Base-by-base conservation (phyloP, 2,113 vertebrate genomes). In the Nycticryphes semicollaris region DNA sequence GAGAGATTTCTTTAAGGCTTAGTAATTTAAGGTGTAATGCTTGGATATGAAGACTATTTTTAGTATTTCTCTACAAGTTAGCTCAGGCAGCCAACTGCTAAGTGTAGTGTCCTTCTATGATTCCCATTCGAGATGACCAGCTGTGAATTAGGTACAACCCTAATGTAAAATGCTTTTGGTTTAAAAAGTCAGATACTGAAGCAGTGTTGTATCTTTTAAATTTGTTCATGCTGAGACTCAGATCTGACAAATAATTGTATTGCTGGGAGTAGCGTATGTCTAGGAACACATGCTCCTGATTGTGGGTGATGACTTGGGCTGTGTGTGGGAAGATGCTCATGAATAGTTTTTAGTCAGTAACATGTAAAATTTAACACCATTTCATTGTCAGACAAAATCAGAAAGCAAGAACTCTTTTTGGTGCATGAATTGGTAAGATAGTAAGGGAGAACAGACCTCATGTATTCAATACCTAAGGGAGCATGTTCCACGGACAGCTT, bases 131-230 rank as follows among this genome's bases (percentile, higher is more conserved):
- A 23, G n/a, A 3, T 75, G 21, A 3, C 15, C 25, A 48, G 6
- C 19, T 79, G 51, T 67, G 28, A 47, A 8, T 56, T 37, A 51
- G 15, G 23, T 24, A 37, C 12, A 75, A 62, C 6, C 2, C 6
- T 45, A 37, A 3, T 0, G 3, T 35, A 56, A 14, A 41, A 19
- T 1, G 1, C 5, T 77, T 77, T 66, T 1, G 5, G 4, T 12
- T 60, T 47, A 16, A 64, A 54, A 72, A 21, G 15, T 60, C 37
- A 53, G 27, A 7, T 12, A 28, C 9, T 4, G 43, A 43, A 79
- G 12, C 15, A 47, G 3, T 31, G 10, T n/a, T 64, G 31, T 50
- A 21, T 28, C 48, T 73, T 75, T 33, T 37, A 35, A 9, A 33
- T 51, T 23, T 63, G 23, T 27, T n/a, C n/a, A n/a, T n/a, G n/a